Evolutionary conservation across 2,113 vertebrate species (phyloP), one percentile per base, ranked within the genome.

Genomic region (Bos indicus): DNA sequence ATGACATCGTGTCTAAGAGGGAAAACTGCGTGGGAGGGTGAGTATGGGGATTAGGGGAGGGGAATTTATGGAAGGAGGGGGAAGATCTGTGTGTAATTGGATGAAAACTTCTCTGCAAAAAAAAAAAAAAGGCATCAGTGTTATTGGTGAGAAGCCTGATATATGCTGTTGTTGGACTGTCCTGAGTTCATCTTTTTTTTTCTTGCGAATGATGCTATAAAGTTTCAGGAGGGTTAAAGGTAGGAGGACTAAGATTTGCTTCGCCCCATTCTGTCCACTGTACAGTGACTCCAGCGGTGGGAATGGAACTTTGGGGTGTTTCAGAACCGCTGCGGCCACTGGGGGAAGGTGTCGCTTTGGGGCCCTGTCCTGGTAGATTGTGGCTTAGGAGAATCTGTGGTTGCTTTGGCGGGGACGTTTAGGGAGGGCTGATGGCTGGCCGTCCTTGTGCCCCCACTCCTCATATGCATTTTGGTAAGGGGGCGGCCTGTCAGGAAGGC

Each of bases 1-100:
- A 96, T 97, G 97, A 97, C 97, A 91, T 60, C 26, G 43, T 43
- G 60, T 74, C 96, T 87, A 74, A 90, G 94, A 94, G 94, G 91
- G 94, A 95, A 89, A 95, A 43, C 85, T 1, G 25, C 84, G 2
- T 67, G 94, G 97, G 97, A 85, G 97, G 95, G 96, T 93, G 95
- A 98, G 93, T 91, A 93, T 43, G 71, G 43, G 81, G 43, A 77
- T 25, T 43, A 88, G 93, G 28, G 90, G 57, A 88, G 88, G 56
- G 89, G 62, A 71, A 56, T 46, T 52, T 33, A 1, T 40, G 43
- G 43, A 77, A n/a, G 8, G 0, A 1, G 0, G 2, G 9, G 2
- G 2, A 17, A 46, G 26, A 48, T 48, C 36, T 14, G 62, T 16
- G 36, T 87, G 84, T n/a, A 17, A 80, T 48, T 82, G 64, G n/a